Percentiles rank a stretch among this genome's conserved stretches.
These are phyloP conservation scores for Entomyzon cyanotis DNA, from an alignment of 2,113 vertebrate species.

Conservation along the genomic window DNA sequence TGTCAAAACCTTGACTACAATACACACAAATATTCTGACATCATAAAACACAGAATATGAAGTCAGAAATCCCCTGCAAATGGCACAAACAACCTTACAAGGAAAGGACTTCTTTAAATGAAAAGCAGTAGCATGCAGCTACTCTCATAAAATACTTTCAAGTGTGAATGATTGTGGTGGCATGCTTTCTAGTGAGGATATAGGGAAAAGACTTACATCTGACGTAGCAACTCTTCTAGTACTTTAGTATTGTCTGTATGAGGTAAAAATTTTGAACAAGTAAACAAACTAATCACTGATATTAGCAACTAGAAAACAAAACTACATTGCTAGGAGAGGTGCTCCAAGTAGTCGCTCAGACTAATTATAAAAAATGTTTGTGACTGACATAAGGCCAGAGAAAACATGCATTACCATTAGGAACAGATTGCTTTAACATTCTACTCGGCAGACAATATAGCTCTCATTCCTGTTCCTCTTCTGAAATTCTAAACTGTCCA, in stretches of 20 bases:
- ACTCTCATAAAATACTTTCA: background rate
- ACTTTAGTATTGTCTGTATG: background rate
- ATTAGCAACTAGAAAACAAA: background rate
- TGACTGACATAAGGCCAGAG: background rate
- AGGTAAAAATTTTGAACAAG: background rate
- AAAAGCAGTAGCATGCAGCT: background rate
- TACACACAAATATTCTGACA: background rate
- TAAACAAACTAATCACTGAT: background rate
- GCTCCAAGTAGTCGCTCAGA: background rate
- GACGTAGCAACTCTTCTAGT: background rate
- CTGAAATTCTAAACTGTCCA: background rate
- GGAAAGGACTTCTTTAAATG: background rate
- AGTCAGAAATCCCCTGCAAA: background rate
- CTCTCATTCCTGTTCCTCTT: background rate
- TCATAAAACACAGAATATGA: background rate
- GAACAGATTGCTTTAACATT: background rate
- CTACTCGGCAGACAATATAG: accelerated
- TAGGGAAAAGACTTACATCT: background rate
- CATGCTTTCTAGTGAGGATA: background rate
- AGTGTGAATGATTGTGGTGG: background rate
- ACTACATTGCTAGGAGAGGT: background rate
- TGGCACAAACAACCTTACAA: background rate
- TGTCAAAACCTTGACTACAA: background rate
- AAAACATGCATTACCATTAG: background rate
- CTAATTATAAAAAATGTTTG: background rate